These are phyloP conservation scores for Hetaerina americana DNA, from an alignment of 1,140 invertebrate genomes.

Conservation along the genomic window DNA sequence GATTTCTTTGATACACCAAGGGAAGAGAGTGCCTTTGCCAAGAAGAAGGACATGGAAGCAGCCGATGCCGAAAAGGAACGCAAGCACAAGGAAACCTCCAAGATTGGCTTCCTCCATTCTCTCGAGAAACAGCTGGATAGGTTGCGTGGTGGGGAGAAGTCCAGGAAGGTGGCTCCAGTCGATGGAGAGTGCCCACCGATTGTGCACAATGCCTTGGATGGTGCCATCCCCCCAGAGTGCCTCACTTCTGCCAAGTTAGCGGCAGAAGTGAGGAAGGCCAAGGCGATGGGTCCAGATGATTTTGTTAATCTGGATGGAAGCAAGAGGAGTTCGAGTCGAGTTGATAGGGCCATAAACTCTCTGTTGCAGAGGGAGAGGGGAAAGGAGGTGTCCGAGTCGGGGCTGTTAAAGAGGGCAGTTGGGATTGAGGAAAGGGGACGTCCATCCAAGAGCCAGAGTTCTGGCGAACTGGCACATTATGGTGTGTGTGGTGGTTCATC, in stretches of 20 bases:
- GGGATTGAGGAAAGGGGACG: slow-evolving; percentile 46
- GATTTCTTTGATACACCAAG: slow-evolving; percentile 62
- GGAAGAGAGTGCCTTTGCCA: slow-evolving; percentile 52
- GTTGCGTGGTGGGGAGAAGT: slow-evolving; percentile 24
- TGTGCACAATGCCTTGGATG: background rate
- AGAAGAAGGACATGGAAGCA: slow-evolving; percentile 45
- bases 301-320: background rate
- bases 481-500: background rate
- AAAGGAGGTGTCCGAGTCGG: slow-evolving; percentile 42
- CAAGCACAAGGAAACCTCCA: slow-evolving; percentile 21
- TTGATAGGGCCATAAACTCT: slow-evolving; percentile 18
- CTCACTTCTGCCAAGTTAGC: background rate
- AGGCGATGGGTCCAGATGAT: background rate
- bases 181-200: background rate
- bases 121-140: slow-evolving; percentile 35
- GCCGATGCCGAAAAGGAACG: slow-evolving; percentile 23
- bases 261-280: background rate
- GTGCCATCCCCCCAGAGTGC: background rate
- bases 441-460: background rate
- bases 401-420: slow-evolving; percentile 48
- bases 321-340: slow-evolving; percentile 6
- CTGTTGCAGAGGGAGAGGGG: slow-evolving; percentile 37
- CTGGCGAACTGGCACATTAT: background rate
- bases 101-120: slow-evolving; percentile 28
- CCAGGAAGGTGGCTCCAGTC: background rate